Percentiles rank a stretch among this genome's conserved stretches.
Conservation (phyloP, 2,888 invertebrate species). For the Lasioglossum malachurum region DNA sequence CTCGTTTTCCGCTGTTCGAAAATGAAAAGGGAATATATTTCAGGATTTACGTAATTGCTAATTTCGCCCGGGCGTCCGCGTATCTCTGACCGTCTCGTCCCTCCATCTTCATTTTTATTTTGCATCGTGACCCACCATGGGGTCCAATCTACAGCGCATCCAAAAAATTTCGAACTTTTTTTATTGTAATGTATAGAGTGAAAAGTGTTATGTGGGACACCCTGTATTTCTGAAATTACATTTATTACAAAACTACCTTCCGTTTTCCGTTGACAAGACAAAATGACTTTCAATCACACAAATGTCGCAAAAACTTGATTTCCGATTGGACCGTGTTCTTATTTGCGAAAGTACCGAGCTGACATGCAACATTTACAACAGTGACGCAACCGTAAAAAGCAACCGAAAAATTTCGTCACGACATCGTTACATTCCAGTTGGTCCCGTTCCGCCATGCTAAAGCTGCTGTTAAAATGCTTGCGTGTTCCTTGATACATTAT, state of each 20-base stretch:
- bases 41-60: constrained; percentile 50
- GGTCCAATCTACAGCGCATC: too few relatives aligned
- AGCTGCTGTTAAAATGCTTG: not conserved
- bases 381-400: not conserved
- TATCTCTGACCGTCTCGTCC: not conserved
- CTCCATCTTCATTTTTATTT: not conserved
- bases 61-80: constrained; percentile 16
- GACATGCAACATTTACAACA: not conserved
- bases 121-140: not conserved
- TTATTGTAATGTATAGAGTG: too few relatives aligned
- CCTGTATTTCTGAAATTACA: too few relatives aligned
- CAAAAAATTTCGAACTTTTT: too few relatives aligned
- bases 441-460: not conserved
- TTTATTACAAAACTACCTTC: too few relatives aligned
- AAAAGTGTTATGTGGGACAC: too few relatives aligned
- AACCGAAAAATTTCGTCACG: not conserved
- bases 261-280: too few relatives aligned
- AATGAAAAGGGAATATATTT: constrained; percentile 37
- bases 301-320: not conserved
- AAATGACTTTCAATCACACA: too few relatives aligned
- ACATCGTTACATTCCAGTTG: not conserved
- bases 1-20: constrained; percentile 39
- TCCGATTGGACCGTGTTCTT: too few relatives aligned
- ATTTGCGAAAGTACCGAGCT: not conserved
- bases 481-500: not conserved